phyloP scores from a whole-genome alignment of 2,797 vertebrate genomes.

The Dallia pectoralis region DNA sequence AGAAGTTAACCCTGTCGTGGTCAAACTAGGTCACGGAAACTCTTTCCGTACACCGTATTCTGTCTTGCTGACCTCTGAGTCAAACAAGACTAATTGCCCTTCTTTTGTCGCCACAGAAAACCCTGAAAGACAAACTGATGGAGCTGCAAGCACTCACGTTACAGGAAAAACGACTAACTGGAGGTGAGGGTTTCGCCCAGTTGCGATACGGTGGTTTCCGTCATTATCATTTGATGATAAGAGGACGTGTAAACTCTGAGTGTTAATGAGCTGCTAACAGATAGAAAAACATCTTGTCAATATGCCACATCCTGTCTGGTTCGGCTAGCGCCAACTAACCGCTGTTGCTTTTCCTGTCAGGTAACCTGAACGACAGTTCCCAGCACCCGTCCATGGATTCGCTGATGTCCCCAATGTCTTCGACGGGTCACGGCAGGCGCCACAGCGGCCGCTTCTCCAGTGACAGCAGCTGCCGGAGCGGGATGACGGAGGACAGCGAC shows the following conservation, averaged over 20 bases:
- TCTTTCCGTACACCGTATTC: neutral
- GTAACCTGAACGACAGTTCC: conserved; percentile 61
- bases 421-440: conserved; percentile 34
- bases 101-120: conserved; percentile 73
- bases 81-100: conserved; percentile 54
- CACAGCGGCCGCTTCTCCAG: conserved; percentile 82
- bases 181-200: conserved; percentile 75
- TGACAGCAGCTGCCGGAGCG: conserved; percentile 86
- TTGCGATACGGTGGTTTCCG: conserved; percentile 60
- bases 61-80: neutral
- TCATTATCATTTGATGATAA: conserved; percentile 19
- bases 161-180: conserved; percentile 82
- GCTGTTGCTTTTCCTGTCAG: conserved; percentile 63
- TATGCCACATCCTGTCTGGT: neutral
- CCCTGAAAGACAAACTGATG: conserved; percentile 79
- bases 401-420: conserved; percentile 35
- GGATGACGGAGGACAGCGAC: conserved; percentile 83
- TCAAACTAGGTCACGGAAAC: conserved; percentile 5
- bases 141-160: conserved; percentile 83
- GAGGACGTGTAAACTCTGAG: conserved; percentile 15
- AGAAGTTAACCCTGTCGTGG: neutral
- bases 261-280: conserved; percentile 39
- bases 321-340: neutral
- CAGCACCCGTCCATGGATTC: conserved; percentile 59
- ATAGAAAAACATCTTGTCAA: conserved; percentile 37